phyloP scores from a whole-genome alignment of 1,140 invertebrate genomes.

The Neodiprion lecontei region DNA sequence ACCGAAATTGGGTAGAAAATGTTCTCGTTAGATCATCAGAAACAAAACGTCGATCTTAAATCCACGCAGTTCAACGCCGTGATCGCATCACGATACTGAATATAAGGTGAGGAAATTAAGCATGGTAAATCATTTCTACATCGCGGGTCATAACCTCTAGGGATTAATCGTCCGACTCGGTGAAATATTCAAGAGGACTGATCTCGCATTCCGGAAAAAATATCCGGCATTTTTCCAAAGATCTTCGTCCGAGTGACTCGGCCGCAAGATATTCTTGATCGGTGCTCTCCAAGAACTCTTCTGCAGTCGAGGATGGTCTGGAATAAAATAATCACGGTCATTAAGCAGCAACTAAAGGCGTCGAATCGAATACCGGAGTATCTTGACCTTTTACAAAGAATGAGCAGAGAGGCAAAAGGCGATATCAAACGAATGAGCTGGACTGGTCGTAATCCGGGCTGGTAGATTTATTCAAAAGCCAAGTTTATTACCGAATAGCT shows the following conservation, averaged over 20 bases:
- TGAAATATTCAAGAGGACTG: constrained; percentile 70
- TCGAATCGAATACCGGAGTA: neutral
- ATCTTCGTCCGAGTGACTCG: constrained; percentile 67
- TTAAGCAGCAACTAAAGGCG: neutral
- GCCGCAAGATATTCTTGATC: constrained; percentile 78
- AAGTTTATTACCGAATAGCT: neutral
- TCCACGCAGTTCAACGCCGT: neutral
- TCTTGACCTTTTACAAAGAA: no score
- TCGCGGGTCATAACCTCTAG: neutral
- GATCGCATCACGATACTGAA: neutral
- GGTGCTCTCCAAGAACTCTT: constrained; percentile 63
- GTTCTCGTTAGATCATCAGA: no score
- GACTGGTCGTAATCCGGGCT: neutral
- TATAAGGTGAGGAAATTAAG: neutral
- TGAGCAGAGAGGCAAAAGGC: neutral
- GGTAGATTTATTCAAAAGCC: neutral
- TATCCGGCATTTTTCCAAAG: constrained; percentile 63
- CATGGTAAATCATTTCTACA: neutral
- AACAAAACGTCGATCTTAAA: neutral
- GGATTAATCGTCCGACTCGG: constrained; percentile 35
- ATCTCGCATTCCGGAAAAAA: constrained; percentile 71
- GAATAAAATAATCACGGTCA: constrained; percentile 22
- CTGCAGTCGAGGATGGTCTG: constrained; percentile 70
- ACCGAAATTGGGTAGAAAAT: no score
- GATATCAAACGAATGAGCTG: neutral